phyloP scores from a whole-genome alignment of 2,113 vertebrate genomes.

The Andinoacara biseriatus region DNA sequence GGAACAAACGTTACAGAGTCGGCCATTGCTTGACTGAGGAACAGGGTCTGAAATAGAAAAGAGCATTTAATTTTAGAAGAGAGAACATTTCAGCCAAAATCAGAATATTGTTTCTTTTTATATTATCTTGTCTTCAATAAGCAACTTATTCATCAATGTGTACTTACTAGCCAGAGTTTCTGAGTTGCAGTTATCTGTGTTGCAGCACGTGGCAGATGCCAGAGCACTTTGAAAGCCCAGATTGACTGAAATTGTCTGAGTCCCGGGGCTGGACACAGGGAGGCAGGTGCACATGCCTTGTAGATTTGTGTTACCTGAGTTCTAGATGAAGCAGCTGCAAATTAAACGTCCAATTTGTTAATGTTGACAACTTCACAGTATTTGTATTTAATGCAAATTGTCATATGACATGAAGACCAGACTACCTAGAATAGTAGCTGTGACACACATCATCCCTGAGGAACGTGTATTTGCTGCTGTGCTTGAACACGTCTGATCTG shows the following conservation, averaged over 20 bases:
- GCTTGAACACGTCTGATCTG: not conserved
- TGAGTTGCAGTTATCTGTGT: not conserved
- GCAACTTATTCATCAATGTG: too few relatives aligned
- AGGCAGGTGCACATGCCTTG: not conserved
- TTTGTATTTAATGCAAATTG: not conserved
- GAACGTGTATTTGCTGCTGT: fast-evolving
- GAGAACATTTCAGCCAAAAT: too few relatives aligned
- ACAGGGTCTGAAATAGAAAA: too few relatives aligned
- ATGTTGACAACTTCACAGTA: not conserved
- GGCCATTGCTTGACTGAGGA: too few relatives aligned
- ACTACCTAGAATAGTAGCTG: constrained; percentile 7
- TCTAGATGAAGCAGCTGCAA: not conserved
- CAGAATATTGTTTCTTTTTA: too few relatives aligned
- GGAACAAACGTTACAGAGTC: too few relatives aligned
- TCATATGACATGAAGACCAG: not conserved
- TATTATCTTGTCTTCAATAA: too few relatives aligned
- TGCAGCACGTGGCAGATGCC: not conserved
- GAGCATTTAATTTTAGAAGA: too few relatives aligned
- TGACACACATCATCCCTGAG: not conserved
- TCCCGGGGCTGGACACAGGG: not conserved
- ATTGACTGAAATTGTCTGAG: not conserved
- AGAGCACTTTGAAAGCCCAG: not conserved
- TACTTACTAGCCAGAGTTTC: not conserved
- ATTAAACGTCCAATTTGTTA: not conserved
- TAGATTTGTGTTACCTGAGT: not conserved